Evolutionary conservation across 2,888 invertebrate species (phyloP).

Genomic region (Thera obeliscata): DNA sequence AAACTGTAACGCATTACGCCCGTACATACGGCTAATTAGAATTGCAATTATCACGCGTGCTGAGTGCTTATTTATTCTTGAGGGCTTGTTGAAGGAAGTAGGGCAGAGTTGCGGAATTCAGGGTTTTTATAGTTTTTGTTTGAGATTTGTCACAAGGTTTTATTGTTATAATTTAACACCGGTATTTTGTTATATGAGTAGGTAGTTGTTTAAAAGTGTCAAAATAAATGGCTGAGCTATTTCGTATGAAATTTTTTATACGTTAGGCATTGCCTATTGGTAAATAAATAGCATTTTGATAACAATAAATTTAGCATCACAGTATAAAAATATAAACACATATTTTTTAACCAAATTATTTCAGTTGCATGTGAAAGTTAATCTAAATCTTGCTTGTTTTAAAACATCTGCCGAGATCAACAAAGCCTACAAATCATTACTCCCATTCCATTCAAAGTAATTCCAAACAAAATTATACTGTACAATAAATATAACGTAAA

Average conservation of each 20-base stretch:
- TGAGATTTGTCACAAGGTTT: background rate
- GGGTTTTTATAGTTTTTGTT: constrained; percentile 2
- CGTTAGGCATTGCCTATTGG: too few relatives aligned
- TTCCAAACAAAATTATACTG: constrained; percentile 40
- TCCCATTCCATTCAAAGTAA: constrained; percentile 40
- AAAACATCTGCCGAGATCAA: constrained; percentile 19
- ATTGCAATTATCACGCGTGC: constrained; percentile 66
- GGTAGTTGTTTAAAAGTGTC: too few relatives aligned
- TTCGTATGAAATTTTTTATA: too few relatives aligned
- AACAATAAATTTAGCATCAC: background rate
- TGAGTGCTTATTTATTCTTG: constrained; percentile 26
- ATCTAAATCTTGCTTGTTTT: background rate
- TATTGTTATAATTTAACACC: background rate
- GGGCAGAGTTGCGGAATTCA: background rate
- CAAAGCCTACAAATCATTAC: constrained; percentile 22
- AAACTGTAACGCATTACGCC: constrained; percentile 79
- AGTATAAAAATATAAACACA: too few relatives aligned
- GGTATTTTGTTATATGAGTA: too few relatives aligned
- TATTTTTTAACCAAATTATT: too few relatives aligned
- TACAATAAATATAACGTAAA: constrained; percentile 40
- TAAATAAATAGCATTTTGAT: too few relatives aligned
- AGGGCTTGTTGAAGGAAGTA: constrained; percentile 1
- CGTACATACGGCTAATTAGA: constrained; percentile 70
- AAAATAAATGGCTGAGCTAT: too few relatives aligned
- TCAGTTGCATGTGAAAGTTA: background rate